phyloP scores from a whole-genome alignment of 2,797 vertebrate species.

The Simalia tracyae region DNA sequence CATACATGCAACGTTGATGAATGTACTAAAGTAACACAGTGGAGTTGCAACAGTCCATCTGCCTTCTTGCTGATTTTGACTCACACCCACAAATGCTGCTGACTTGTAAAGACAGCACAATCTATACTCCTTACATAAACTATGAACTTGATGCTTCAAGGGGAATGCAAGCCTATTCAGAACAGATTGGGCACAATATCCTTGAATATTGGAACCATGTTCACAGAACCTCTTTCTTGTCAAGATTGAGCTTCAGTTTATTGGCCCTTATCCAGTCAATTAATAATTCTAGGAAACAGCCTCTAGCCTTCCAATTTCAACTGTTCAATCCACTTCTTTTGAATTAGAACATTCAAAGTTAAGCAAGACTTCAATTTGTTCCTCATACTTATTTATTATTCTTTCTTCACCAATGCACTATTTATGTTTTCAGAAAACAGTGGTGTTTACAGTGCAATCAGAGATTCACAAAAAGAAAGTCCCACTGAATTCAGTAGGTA shows the following conservation, averaged over 20 bases:
- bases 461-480: no score
- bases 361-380: accelerated
- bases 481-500: no score
- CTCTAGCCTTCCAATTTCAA: background rate
- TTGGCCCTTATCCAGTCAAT: no score
- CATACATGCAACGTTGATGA: no score
- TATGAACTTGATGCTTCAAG: background rate
- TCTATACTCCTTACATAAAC: background rate
- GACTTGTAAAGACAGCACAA: no score
- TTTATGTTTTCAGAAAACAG: background rate
- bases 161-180: no score
- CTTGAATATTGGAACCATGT: background rate
- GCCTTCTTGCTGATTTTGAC: no score
- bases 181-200: background rate
- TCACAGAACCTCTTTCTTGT: background rate
- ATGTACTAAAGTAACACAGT: no score
- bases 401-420: background rate
- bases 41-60: no score
- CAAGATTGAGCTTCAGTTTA: background rate
- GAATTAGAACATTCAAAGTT: background rate
- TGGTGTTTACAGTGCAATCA: background rate
- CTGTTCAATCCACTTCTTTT: background rate
- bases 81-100: no score
- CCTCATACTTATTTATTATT: background rate
- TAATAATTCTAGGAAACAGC: background rate